phyloP scores from a whole-genome alignment of 1,140 invertebrate genomes.

The Drosophila orena region DNA sequence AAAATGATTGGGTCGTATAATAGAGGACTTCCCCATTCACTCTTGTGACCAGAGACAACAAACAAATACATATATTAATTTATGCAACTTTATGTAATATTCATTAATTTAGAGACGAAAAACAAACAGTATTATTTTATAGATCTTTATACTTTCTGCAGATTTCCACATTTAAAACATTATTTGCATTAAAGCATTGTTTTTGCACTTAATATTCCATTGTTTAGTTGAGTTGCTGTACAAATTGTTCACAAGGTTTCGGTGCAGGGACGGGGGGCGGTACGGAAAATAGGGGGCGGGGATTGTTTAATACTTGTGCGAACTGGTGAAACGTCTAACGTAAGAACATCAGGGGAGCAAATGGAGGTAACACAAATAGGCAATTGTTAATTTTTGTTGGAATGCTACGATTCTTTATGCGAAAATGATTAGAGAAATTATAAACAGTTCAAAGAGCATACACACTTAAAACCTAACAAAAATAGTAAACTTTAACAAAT shows the following conservation, averaged over 20 bases:
- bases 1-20: constrained; percentile 55
- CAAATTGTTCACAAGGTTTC: constrained; percentile 72
- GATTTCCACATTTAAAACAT: constrained; percentile 53
- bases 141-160: constrained; percentile 51
- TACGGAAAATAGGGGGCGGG: constrained; percentile 13
- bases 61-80: constrained; percentile 59
- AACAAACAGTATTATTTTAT: constrained; percentile 63
- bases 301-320: constrained; percentile 74
- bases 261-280: constrained; percentile 61
- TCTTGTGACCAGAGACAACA: constrained; percentile 48
- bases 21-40: constrained; percentile 37
- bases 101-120: constrained; percentile 75
- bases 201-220: constrained; percentile 79
- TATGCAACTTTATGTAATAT: constrained; percentile 74
- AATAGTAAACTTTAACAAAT: constrained; percentile 77
- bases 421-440: constrained; percentile 58
- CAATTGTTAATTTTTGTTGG: constrained; percentile 62
- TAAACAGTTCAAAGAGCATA: constrained; percentile 63
- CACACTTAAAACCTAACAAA: constrained; percentile 82
- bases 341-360: constrained; percentile 34
- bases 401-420: constrained; percentile 79
- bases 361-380: constrained; percentile 38
- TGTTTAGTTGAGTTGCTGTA: constrained; percentile 77
- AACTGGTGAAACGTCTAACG: constrained; percentile 66
- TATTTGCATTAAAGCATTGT: constrained; percentile 68